Evolutionary conservation across 2,888 invertebrate species (phyloP).

Genomic region (Rotaria macrura): DNA sequence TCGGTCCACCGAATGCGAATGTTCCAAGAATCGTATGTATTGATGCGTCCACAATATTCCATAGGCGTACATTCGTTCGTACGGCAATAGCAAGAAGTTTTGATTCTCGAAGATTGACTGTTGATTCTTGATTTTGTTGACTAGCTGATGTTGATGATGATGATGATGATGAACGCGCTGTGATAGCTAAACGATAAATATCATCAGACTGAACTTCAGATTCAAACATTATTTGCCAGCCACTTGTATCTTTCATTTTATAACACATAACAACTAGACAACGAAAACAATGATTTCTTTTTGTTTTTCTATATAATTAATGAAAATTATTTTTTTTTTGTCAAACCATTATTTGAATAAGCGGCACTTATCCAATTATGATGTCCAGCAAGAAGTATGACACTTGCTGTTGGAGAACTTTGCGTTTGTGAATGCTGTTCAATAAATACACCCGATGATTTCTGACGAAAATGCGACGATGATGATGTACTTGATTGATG

Average conservation of each 20-base stretch:
- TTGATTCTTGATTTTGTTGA: neutral
- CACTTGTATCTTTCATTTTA: constrained; percentile 83
- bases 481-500: neutral
- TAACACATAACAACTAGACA: constrained; percentile 28
- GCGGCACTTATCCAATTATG: constrained; percentile 95
- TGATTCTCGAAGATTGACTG: neutral
- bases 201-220: neutral
- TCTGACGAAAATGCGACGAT: neutral
- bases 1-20: constrained; percentile 58
- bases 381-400: constrained; percentile 58
- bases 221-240: constrained; percentile 66
- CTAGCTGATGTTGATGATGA: neutral
- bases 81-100: neutral
- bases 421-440: neutral
- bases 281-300: constrained; percentile 11
- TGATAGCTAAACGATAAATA: constrained; percentile 16
- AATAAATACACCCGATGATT: neutral
- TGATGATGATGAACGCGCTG: neutral
- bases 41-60: neutral
- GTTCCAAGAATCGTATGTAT: constrained; percentile 12
- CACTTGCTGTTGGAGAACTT: neutral
- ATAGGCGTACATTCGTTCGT: neutral
- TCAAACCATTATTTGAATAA: constrained; percentile 85
- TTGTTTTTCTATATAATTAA: no score
- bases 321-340: constrained; percentile 45